phyloP scores from a whole-genome alignment of 2,797 vertebrate genomes.

The Calcarius lapponicus region DNA sequence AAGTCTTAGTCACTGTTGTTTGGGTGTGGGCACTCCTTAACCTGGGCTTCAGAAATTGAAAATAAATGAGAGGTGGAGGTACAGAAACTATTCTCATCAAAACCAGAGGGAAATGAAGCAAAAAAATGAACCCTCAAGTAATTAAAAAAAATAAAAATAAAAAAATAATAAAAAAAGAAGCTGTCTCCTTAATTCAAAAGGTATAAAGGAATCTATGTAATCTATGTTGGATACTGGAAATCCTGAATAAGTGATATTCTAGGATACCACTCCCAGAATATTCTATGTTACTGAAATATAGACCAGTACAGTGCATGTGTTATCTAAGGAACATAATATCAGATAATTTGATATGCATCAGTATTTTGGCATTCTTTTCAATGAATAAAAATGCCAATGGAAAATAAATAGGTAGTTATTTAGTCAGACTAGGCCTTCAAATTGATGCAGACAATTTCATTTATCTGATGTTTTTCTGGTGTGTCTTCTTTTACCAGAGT shows the following conservation, averaged over 20 bases:
- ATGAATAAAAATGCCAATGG: not conserved
- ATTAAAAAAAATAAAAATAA: not conserved
- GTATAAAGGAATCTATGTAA: not conserved
- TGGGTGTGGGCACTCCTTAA: constrained; percentile 54
- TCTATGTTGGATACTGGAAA: not conserved
- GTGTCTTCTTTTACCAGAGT: not conserved
- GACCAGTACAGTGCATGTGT: not conserved
- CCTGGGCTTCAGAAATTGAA: constrained; percentile 39
- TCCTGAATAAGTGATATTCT: not conserved
- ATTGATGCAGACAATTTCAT: not conserved
- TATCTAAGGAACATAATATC: not conserved
- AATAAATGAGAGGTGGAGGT: constrained; percentile 51
- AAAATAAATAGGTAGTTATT: not conserved
- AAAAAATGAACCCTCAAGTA: constrained; percentile 19
- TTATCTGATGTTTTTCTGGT: not conserved
- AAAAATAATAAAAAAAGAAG: no score
- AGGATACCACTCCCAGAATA: not conserved
- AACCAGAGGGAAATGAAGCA: not conserved
- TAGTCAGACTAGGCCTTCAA: not conserved
- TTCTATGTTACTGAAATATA: not conserved
- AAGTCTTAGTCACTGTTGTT: constrained; percentile 56
- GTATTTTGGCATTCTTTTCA: not conserved
- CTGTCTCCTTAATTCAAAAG: not conserved
- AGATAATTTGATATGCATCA: not conserved
- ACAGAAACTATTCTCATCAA: constrained; percentile 7